Evolutionary conservation across 2,888 invertebrate species (phyloP).

Genomic region (Iphiclides podalirius): DNA sequence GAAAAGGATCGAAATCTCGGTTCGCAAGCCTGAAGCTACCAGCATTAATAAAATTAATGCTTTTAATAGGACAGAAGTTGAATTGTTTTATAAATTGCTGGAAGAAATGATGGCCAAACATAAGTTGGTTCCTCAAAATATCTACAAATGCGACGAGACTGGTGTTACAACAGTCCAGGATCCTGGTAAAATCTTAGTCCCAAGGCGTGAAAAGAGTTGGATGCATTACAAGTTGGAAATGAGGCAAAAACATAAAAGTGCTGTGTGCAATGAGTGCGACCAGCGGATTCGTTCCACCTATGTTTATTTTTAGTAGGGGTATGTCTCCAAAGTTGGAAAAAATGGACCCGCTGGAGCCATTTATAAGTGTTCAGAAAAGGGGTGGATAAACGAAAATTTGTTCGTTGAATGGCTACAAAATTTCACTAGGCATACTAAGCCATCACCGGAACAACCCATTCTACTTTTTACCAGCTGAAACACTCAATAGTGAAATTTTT

Average conservation of each 20-base stretch:
- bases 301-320: constrained; percentile 57
- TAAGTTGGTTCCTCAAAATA: no score
- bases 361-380: constrained; percentile 36
- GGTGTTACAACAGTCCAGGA: neutral
- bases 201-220: constrained; percentile 32
- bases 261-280: constrained; percentile 50
- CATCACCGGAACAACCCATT: constrained; percentile 29
- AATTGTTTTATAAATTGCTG: neutral
- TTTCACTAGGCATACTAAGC: constrained; percentile 30
- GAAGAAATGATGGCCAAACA: neutral
- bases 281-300: constrained; percentile 52
- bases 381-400: constrained; percentile 37
- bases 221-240: no score
- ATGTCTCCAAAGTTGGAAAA: constrained; percentile 44
- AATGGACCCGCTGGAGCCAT: constrained; percentile 44
- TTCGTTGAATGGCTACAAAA: constrained; percentile 36
- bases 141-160: no score
- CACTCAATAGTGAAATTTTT: no score
- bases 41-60: constrained; percentile 36
- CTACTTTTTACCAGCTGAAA: no score
- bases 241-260: constrained; percentile 37
- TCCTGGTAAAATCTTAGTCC: neutral
- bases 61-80: neutral
- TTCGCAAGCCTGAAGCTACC: constrained; percentile 37
- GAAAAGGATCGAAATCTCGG: constrained; percentile 28